These are phyloP conservation scores for Linnaemya tessellans DNA, from an alignment of 2,888 invertebrate genomes.

Conservation along the genomic window DNA sequence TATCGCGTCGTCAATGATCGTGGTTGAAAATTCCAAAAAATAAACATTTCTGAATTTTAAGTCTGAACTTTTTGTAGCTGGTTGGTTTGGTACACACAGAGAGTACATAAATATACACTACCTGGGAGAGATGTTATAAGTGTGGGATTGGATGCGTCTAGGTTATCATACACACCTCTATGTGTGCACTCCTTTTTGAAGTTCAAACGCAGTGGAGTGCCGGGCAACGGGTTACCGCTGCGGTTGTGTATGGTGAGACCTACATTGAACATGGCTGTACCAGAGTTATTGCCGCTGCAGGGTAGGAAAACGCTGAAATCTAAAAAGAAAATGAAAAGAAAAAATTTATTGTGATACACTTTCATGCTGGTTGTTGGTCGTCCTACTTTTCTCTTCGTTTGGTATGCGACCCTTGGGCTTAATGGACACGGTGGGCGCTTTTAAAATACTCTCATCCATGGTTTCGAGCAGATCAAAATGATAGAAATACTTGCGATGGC, in stretches of 20 bases:
- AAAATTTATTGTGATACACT: conserved; percentile 31
- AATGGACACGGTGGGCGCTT: conserved; percentile 94
- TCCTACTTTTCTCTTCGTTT: conserved; percentile 91
- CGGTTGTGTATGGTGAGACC: conserved; percentile 92
- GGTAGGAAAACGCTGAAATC: conserved; percentile 95
- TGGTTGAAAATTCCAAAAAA: conserved; percentile 29
- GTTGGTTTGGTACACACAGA: conserved; percentile 68
- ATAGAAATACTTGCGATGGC: conserved; percentile 91
- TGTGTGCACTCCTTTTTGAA: conserved; percentile 96
- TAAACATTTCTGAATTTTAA: conserved; percentile 46
- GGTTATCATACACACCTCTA: conserved; percentile 91
- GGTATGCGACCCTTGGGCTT: conserved; percentile 94
- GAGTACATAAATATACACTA: conserved; percentile 81
- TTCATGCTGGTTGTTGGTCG: too few relatives aligned
- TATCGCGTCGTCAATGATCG: background rate
- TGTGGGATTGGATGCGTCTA: conserved; percentile 83
- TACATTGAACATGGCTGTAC: conserved; percentile 93
- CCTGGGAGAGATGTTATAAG: conserved; percentile 83
- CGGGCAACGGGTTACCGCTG: conserved; percentile 91
- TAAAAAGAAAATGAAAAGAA: conserved; percentile 77
- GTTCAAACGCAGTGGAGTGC: conserved; percentile 93
- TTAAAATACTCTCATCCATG: conserved; percentile 91
- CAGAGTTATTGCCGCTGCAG: conserved; percentile 92
- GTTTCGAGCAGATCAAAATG: conserved; percentile 94
- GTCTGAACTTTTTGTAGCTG: conserved; percentile 38